Base-by-base conservation (phyloP, 2,113 vertebrate species). In the Brachyhypopomus occidentalis region DNA sequence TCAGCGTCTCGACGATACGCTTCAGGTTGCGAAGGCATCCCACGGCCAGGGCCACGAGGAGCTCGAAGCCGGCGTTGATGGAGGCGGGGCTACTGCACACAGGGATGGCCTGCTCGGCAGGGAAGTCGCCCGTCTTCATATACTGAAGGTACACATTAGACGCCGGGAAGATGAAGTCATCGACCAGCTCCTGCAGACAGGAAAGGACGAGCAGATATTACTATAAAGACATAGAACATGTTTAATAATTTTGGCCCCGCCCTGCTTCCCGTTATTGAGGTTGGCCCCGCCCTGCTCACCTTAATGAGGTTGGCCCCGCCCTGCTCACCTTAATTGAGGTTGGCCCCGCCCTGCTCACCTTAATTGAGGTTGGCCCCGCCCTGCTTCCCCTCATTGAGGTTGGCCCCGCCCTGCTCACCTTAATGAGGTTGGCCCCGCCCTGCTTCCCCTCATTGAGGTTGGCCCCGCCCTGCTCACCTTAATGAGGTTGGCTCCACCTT, bases 141-240 rank as follows among this genome's bases (percentile, higher is more conserved):
- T 96, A 98, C 41, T 98, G 97, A 22, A 99, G 93, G 90, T 97
- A 99, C 89, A 98, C 97, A 83, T 98, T 98, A 67, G 97, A 99
- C 7, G 97, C 97, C 25, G 97, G 97, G 91, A 99, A 98, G 90
- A 99, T 98, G 94, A 99, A 99, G 91, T 99, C 97, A 85, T 99
- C 97, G 52, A 98, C 98, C 90, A 99, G 89, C 88, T 98, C 97
- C 97, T 99, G 84, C 64, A 88, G 79, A 58, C n/a, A 34, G 41
- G 27, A 23, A 70, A 9, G 64, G 20, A 56, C 16, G 11, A 60
- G 5, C 22, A 5, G 20, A 6, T 48, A 76, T 76, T 63, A 48
- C 38, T 63, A 11, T 2, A 27, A 25, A 2, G 38, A 6, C n/a
- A 5, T 3, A 11, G 20, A 2, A 0, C 17, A 27, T 20, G 2